Percentiles rank a stretch among this genome's conserved stretches.
phyloP scores from a whole-genome alignment of 2,113 vertebrate species.

The Perognathus longimembris region DNA sequence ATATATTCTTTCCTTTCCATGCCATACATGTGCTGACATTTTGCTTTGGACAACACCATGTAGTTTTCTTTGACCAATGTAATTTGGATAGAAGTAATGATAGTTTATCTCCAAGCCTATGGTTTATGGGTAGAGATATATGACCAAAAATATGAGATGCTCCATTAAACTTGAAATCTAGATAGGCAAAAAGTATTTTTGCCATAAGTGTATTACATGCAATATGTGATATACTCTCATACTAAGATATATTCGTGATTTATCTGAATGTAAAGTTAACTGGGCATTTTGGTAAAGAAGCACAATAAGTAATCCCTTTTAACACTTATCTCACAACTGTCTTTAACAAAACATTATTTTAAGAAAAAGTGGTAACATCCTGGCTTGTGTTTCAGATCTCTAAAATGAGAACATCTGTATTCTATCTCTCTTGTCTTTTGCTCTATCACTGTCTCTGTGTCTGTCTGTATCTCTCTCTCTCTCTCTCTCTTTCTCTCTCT shows the following conservation, averaged over 20 bases:
- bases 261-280: conserved; percentile 27
- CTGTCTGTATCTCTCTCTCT: too few relatives aligned
- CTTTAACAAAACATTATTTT: too few relatives aligned
- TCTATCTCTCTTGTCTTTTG: not conserved
- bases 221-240: not conserved
- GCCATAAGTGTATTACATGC: not conserved
- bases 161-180: conserved; percentile 36
- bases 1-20: not conserved
- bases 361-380: not conserved
- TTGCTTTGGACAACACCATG: not conserved
- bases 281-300: not conserved
- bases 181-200: not conserved
- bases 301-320: not conserved
- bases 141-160: not conserved
- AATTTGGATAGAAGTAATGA: not conserved
- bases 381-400: not conserved
- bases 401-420: not conserved
- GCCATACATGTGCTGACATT: not conserved
- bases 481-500: too few relatives aligned
- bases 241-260: not conserved
- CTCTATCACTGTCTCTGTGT: too few relatives aligned
- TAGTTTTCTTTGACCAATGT: not conserved
- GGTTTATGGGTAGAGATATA: not conserved
- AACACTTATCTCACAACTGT: not conserved
- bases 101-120: not conserved